A percentile compares a stretch with the other conserved stretches of the same genome.
These are phyloP conservation scores for Rutilus rutilus DNA, from an alignment of 2,113 vertebrate genomes.

Conservation along the genomic window DNA sequence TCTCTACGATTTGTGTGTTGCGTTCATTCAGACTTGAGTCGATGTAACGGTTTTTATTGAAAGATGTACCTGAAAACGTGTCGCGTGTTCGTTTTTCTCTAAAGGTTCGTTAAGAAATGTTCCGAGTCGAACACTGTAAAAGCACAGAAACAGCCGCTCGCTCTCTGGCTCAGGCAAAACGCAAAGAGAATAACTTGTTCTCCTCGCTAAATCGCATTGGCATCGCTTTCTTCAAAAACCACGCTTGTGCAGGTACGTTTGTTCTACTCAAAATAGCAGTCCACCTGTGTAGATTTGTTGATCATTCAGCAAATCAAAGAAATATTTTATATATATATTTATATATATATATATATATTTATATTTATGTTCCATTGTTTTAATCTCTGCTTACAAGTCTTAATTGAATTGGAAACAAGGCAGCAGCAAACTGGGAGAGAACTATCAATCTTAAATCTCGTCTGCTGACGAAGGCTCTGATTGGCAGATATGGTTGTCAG, in stretches of 20 bases:
- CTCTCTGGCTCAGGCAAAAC: constrained; percentile 72
- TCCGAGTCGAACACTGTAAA: constrained; percentile 85
- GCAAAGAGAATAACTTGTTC: constrained; percentile 63
- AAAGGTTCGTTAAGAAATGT: constrained; percentile 78
- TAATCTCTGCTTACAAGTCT: constrained; percentile 70
- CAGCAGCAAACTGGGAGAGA: constrained; percentile 84
- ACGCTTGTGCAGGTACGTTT: constrained; percentile 65
- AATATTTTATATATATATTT: constrained; percentile 49
- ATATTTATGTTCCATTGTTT: constrained; percentile 67
- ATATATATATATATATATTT: constrained; percentile 52
- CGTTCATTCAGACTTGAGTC: not conserved
- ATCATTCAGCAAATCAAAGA: constrained; percentile 64
- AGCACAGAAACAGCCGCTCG: constrained; percentile 78
- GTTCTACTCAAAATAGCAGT: constrained; percentile 73
- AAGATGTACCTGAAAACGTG: constrained; percentile 74
- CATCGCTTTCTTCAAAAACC: constrained; percentile 72
- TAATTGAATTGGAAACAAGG: constrained; percentile 78
- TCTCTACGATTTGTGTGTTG: constrained; percentile 12
- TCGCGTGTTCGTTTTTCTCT: constrained; percentile 69
- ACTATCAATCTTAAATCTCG: constrained; percentile 63
- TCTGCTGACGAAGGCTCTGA: constrained; percentile 61
- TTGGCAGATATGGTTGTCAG: constrained; percentile 56
- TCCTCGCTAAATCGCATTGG: constrained; percentile 74
- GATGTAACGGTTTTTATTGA: constrained; percentile 68
- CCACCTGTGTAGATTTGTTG: constrained; percentile 70